These are phyloP conservation scores for Acipenser ruthenus DNA, from an alignment of 2,797 vertebrate species.

Conservation along the genomic window DNA sequence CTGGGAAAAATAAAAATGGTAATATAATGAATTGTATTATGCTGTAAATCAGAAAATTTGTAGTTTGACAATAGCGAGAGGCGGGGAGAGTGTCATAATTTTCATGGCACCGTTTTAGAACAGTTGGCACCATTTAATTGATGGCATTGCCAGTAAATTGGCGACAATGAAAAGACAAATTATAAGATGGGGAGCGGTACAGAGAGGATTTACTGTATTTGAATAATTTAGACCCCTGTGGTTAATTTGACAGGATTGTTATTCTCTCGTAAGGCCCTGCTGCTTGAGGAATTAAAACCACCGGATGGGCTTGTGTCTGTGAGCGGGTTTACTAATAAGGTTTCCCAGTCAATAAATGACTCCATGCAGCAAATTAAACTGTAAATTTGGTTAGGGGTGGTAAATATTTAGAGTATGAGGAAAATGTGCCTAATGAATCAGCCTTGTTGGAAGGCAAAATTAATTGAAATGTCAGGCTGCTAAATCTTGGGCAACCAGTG, in stretches of 20 bases:
- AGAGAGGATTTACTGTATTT: slow-evolving; percentile 71
- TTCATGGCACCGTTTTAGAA: slow-evolving; percentile 21
- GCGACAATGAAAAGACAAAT: slow-evolving; percentile 60
- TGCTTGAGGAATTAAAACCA: slow-evolving; percentile 76
- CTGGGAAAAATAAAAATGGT: slow-evolving; percentile 10
- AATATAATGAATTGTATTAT: slow-evolving; percentile 13
- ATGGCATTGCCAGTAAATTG: slow-evolving; percentile 63
- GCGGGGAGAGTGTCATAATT: neutral
- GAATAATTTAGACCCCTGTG: slow-evolving; percentile 76
- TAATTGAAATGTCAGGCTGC: slow-evolving; percentile 60
- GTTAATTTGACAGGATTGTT: slow-evolving; percentile 75
- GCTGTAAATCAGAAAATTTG: slow-evolving; percentile 8
- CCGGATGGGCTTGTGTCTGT: slow-evolving; percentile 54
- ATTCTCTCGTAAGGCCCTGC: slow-evolving; percentile 74
- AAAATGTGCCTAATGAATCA: slow-evolving; percentile 63
- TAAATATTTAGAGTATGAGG: slow-evolving; percentile 81
- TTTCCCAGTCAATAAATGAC: slow-evolving; percentile 88
- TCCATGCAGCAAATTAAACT: slow-evolving; percentile 87
- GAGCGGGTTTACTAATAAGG: slow-evolving; percentile 66
- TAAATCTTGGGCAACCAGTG: slow-evolving; percentile 51
- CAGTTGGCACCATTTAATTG: slow-evolving; percentile 55
- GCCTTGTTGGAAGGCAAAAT: slow-evolving; percentile 38
- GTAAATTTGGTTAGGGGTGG: slow-evolving; percentile 78
- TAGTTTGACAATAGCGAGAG: neutral
- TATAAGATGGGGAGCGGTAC: slow-evolving; percentile 62